Evolutionary conservation across 2,797 vertebrate species (phyloP).

Genomic region (Xenops minutus): DNA sequence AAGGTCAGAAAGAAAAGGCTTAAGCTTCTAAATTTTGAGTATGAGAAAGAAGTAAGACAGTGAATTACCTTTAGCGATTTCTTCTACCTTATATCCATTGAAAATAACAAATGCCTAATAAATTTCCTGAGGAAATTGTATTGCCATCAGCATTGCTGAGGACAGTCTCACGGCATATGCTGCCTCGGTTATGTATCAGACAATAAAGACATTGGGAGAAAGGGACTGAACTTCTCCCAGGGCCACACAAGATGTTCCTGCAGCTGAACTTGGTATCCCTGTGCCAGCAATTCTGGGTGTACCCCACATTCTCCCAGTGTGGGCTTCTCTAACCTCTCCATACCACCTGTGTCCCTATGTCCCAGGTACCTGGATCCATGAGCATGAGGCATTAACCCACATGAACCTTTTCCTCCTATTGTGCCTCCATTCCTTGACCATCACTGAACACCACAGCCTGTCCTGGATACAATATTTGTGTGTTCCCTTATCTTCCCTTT

Average conservation of each 20-base stretch:
- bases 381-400: neutral
- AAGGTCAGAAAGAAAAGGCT: neutral
- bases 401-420: neutral
- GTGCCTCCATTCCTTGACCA: neutral
- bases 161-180: neutral
- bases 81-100: neutral
- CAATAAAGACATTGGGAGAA: neutral
- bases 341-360: neutral
- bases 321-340: neutral
- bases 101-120: neutral
- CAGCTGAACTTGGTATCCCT: neutral
- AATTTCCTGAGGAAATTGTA: neutral
- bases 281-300: fast-evolving
- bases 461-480: neutral
- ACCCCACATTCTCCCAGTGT: neutral
- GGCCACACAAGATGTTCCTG: neutral
- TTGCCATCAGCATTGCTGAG: neutral
- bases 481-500: neutral
- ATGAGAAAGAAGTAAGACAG: neutral
- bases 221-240: neutral
- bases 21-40: neutral
- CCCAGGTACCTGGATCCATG: neutral
- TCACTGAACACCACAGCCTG: neutral
- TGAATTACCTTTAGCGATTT: neutral
- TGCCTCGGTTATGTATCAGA: neutral